Conservation (phyloP, 2,113 vertebrate genomes). For the Callithrix jacchus region DNA sequence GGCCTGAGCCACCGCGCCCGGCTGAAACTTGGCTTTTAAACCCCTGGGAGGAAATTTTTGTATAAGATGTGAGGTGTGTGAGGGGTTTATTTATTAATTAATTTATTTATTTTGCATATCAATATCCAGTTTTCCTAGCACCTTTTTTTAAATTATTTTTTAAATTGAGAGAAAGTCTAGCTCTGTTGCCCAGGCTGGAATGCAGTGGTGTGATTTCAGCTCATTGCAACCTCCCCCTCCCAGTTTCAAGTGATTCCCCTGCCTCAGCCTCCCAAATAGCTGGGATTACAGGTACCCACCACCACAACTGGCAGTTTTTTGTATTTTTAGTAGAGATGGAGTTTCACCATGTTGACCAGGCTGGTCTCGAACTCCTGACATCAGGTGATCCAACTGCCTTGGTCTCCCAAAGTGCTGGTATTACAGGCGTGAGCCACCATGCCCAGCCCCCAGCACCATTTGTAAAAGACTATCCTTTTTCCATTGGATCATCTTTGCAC, state of each 20-base stretch:
- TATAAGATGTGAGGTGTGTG: background rate
- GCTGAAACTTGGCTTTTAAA: background rate
- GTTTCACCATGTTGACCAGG: too few relatives aligned
- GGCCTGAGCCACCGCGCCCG: rapidly evolving
- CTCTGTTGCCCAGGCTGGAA: background rate
- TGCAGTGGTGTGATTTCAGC: too few relatives aligned
- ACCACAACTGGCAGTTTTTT: too few relatives aligned
- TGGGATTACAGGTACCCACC: background rate
- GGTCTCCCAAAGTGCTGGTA: too few relatives aligned
- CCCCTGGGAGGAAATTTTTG: rapidly evolving
- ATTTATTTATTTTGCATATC: background rate
- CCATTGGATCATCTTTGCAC: background rate
- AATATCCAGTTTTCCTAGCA: background rate
- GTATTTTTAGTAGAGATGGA: too few relatives aligned
- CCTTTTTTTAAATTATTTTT: background rate
- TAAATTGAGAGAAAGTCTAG: background rate
- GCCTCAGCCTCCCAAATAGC: too few relatives aligned
- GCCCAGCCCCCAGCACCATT: background rate
- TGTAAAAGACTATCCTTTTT: background rate
- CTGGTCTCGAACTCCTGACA: too few relatives aligned
- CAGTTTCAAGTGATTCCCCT: too few relatives aligned
- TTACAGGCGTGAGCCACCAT: too few relatives aligned
- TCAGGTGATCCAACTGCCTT: too few relatives aligned
- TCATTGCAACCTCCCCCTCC: too few relatives aligned
- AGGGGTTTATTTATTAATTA: background rate